These are phyloP conservation scores for Rutpela maculata DNA, from an alignment of 2,888 invertebrate species.

Conservation along the genomic window DNA sequence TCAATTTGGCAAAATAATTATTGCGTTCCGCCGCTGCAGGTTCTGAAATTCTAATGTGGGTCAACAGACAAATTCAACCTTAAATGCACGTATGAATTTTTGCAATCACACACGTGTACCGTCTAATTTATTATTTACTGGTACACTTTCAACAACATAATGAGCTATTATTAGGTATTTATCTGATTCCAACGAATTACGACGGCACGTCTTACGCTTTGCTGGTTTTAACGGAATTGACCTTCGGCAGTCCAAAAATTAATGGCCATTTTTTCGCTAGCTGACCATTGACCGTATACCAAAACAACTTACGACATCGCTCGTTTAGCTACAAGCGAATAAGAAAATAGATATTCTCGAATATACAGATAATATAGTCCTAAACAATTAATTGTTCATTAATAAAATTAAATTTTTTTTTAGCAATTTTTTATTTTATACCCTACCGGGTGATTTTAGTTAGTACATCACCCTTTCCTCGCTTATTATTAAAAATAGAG, in stretches of 20 bases:
- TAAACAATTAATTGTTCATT: too few species aligned
- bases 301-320: conserved; percentile 3
- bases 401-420: too few species aligned
- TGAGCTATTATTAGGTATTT: background rate
- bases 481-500: too few species aligned
- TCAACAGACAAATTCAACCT: background rate
- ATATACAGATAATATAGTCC: background rate
- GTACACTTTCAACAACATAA: conserved; percentile 14
- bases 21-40: background rate
- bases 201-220: conserved; percentile 13
- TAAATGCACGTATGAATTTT: background rate
- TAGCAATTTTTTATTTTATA: too few species aligned
- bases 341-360: background rate
- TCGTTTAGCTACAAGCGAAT: background rate
- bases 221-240: conserved; percentile 10
- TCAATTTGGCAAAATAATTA: background rate
- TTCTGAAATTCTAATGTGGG: background rate
- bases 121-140: conserved; percentile 7
- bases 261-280: background rate
- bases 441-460: too few species aligned
- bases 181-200: conserved; percentile 5
- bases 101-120: background rate
- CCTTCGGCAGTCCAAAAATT: background rate
- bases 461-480: too few species aligned
- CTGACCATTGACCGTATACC: background rate